Evolutionary conservation across 2,797 vertebrate genomes (phyloP).

Genomic region (Yasuhikotakia modesta): DNA sequence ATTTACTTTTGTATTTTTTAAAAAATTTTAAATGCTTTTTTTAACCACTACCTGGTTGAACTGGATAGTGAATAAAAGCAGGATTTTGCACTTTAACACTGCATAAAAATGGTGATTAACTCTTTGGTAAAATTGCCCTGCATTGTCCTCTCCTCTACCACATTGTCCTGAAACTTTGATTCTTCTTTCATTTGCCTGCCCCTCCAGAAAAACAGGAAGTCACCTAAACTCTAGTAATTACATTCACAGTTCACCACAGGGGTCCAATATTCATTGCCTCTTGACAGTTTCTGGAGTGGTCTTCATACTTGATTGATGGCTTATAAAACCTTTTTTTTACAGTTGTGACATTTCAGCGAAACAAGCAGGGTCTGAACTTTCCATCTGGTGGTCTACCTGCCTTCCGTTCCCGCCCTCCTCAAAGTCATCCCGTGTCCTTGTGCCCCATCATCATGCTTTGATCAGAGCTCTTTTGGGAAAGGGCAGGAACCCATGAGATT

Average conservation of each 20-base stretch:
- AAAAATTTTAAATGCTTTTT: no score
- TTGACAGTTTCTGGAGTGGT: conserved; percentile 67
- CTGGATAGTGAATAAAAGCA: no score
- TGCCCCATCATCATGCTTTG: conserved; percentile 55
- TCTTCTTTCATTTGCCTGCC: conserved; percentile 1
- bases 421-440: conserved; percentile 64
- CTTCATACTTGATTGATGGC: conserved; percentile 68
- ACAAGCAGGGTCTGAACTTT: conserved; percentile 75
- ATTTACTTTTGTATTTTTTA: no score
- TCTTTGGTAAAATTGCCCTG: no score
- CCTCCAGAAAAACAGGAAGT: conserved; percentile 57
- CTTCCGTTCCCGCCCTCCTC: conserved; percentile 46
- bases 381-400: conserved; percentile 56
- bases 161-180: conserved; percentile 27
- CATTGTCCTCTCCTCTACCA: background rate
- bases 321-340: conserved; percentile 74
- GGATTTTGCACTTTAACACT: no score
- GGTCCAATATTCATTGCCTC: conserved; percentile 69
- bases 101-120: no score
- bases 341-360: conserved; percentile 77
- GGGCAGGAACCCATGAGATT: conserved; percentile 64
- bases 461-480: conserved; percentile 69
- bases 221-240: conserved; percentile 71
- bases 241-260: conserved; percentile 68
- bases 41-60: no score